Conservation (phyloP, 2,888 invertebrate genomes). For the Quadroppia sp. region DNA sequence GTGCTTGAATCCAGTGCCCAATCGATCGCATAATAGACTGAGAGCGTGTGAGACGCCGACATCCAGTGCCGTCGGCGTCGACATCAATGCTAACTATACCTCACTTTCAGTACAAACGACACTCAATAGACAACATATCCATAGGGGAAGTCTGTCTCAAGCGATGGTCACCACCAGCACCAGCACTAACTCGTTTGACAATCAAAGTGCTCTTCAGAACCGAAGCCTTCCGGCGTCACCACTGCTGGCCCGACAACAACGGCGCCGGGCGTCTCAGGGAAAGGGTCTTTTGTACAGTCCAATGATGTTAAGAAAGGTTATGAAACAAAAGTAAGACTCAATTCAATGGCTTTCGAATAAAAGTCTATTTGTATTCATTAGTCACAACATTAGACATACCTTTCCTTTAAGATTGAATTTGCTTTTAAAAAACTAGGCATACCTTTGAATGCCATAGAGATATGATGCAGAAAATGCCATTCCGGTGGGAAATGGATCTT, state of each 20-base stretch:
- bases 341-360: background rate
- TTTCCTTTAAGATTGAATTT: background rate
- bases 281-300: slow-evolving; percentile 67
- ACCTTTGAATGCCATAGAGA: too few species aligned
- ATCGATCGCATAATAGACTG: background rate
- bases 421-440: too few species aligned
- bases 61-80: background rate
- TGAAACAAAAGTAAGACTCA: slow-evolving; percentile 46
- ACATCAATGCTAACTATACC: background rate
- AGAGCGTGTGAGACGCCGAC: background rate
- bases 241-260: slow-evolving; percentile 34
- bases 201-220: slow-evolving; percentile 40
- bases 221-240: slow-evolving; percentile 48
- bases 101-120: background rate
- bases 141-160: background rate
- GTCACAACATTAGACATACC: background rate
- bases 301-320: slow-evolving; percentile 65
- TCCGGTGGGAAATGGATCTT: too few species aligned
- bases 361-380: background rate
- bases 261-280: slow-evolving; percentile 43
- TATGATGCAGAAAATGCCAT: too few species aligned
- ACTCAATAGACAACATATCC: background rate
- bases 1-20: background rate
- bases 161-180: slow-evolving; percentile 12
- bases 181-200: background rate